Base-by-base conservation (phyloP, 2,797 vertebrate species). In the Labeo calbasu region DNA sequence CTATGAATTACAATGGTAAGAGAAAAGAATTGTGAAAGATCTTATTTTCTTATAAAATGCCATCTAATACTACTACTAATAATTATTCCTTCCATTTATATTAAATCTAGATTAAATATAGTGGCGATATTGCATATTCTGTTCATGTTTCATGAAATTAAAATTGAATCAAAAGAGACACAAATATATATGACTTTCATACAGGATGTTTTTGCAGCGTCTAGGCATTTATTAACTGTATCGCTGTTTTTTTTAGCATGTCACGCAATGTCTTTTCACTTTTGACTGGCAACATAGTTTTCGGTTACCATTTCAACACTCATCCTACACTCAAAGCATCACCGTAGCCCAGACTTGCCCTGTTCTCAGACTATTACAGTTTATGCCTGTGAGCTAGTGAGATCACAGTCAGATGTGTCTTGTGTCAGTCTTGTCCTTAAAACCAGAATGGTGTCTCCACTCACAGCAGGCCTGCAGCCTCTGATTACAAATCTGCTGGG, bases 1-100 rank as follows among this genome's bases (percentile, higher is more conserved):
- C 98, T 81, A 94, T 98, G 91, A 98, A 99, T 91, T 94, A 97
- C 92, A 97, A 97, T 68, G 98, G 98, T 98, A 94, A 96, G 97
- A 92, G 32, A 76, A 69, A 76, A 69, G 1, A 72, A 25, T 21
- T n/a, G 32, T 53, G 10, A n/a, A 50, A 13, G 1, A 43, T 63
- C 59, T 68, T 28, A 25, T 76, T 36, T 61, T 46, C 43, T 82
- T 61, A 25, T 46, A 8, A 46, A 32, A 14, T 72, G 66, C 70
- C 61, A 63, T 77, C 59, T 55, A 32, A 8, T 32, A 15, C 7
- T 65, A 17, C 32, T 32, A 65, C 1, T 32, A 65, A 32, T 28
- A 53, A 53, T 10, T 8, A 23, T 55, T 57, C 25, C 17, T 48
- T n/a, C n/a, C 6, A 43, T 48, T 71, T 71, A 13, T n/a, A 23